phyloP scores from a whole-genome alignment of 2,113 vertebrate genomes.

The Eupsittula cactorum region DNA sequence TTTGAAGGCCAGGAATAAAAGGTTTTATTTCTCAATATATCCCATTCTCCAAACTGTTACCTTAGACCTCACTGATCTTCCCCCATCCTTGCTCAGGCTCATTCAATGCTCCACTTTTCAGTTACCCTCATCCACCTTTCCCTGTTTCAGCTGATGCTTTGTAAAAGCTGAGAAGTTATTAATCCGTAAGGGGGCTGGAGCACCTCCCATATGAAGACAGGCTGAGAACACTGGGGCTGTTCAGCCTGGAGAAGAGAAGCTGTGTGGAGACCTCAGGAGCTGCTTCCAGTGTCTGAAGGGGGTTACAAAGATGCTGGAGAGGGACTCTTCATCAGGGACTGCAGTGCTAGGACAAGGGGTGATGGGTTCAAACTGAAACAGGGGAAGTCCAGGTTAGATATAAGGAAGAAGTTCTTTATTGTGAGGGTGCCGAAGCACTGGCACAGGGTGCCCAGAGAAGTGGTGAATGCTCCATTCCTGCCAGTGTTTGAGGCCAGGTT shows the following conservation, averaged over 20 bases:
- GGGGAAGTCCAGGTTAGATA: not conserved
- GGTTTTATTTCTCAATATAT: not conserved
- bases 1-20: not conserved
- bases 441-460: not conserved
- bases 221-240: not conserved
- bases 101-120: accelerated
- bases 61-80: not conserved
- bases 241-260: not conserved
- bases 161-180: not conserved
- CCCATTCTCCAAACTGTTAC: not conserved
- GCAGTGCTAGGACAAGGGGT: not conserved
- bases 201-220: not conserved
- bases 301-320: not conserved
- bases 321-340: not conserved
- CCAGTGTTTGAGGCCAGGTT: not conserved
- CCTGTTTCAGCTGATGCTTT: not conserved
- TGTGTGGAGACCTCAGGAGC: not conserved
- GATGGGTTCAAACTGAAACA: not conserved
- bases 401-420: not conserved
- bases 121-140: not conserved
- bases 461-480: not conserved
- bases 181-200: not conserved
- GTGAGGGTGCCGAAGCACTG: not conserved
- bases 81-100: not conserved
- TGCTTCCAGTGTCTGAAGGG: not conserved